Conservation (phyloP, 2,797 vertebrate genomes). For the Galagoides demidoff region DNA sequence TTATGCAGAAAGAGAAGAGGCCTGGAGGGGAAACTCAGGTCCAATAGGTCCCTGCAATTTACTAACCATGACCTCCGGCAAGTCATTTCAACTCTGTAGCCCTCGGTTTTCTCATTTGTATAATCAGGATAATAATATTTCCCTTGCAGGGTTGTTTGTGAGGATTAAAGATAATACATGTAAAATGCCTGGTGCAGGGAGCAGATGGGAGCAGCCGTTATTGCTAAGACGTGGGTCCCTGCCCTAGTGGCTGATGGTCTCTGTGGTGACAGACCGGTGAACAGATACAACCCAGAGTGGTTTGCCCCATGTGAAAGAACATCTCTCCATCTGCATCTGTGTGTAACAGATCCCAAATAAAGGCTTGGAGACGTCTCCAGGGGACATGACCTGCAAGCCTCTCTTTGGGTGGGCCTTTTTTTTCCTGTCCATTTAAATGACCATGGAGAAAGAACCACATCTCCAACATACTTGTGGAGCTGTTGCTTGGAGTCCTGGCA, state of each 20-base stretch:
- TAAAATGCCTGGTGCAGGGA: accelerated
- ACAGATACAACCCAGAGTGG: not conserved
- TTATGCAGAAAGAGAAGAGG: not conserved
- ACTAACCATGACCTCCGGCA: not conserved
- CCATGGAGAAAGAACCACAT: accelerated
- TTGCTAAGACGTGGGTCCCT: accelerated
- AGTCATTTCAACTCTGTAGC: not conserved
- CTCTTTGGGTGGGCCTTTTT: not conserved
- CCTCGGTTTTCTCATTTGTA: not conserved
- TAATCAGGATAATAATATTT: not conserved
- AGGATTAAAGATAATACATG: not conserved
- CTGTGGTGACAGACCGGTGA: accelerated
- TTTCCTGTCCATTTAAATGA: not conserved
- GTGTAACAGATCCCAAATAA: too few relatives aligned
- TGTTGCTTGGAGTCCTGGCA: accelerated
- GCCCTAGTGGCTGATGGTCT: not conserved
- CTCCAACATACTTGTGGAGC: accelerated
- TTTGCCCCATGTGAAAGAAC: accelerated
- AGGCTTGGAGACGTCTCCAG: not conserved
- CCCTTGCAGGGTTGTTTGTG: not conserved
- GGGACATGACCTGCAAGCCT: not conserved
- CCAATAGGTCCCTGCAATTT: not conserved
- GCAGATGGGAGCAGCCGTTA: accelerated
- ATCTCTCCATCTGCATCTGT: not conserved
- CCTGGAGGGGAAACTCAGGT: not conserved